phyloP scores from a whole-genome alignment of 1,140 invertebrate genomes.

The Rhynchophorus ferrugineus region DNA sequence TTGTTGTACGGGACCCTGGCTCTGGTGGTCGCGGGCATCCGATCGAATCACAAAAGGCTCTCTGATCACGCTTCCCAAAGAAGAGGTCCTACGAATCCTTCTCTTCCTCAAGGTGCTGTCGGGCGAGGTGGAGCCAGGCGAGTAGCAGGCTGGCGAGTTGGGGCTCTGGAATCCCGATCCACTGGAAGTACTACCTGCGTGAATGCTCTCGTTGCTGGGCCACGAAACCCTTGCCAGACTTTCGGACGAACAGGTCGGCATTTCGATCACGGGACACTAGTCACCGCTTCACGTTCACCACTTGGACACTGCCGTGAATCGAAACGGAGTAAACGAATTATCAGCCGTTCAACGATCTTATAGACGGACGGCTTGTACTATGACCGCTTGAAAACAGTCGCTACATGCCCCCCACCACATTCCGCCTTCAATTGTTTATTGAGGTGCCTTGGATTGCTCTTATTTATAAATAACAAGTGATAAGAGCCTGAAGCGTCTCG shows the following conservation, averaged over 20 bases:
- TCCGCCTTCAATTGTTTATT: slow-evolving; percentile 9
- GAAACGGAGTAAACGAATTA: slow-evolving; percentile 17
- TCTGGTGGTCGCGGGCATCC: slow-evolving; percentile 43
- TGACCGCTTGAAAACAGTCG: too few species aligned
- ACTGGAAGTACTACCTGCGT: slow-evolving; percentile 36
- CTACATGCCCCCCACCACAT: slow-evolving; percentile 12
- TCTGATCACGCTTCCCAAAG: slow-evolving; percentile 48
- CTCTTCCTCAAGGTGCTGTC: slow-evolving; percentile 39
- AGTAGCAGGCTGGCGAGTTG: slow-evolving; percentile 47
- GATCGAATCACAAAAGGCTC: slow-evolving; percentile 47
- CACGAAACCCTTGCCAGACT: slow-evolving; percentile 45
- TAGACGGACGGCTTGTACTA: slow-evolving; percentile 28
- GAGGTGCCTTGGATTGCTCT: slow-evolving; percentile 24
- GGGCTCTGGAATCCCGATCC: slow-evolving; percentile 47
- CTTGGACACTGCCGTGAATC: not conserved
- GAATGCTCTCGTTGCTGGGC: slow-evolving; percentile 41
- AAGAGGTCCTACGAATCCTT: slow-evolving; percentile 40
- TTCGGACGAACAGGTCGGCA: slow-evolving; percentile 60
- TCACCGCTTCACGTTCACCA: not conserved
- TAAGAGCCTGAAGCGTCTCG: not conserved
- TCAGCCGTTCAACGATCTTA: slow-evolving; percentile 20
- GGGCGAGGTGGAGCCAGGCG: slow-evolving; percentile 52
- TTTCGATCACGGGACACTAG: slow-evolving; percentile 31
- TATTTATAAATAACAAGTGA: slow-evolving; percentile 10
- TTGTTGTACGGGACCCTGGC: slow-evolving; percentile 29